phyloP scores from a whole-genome alignment of 2,113 vertebrate species.

The Trogon melanurus region DNA sequence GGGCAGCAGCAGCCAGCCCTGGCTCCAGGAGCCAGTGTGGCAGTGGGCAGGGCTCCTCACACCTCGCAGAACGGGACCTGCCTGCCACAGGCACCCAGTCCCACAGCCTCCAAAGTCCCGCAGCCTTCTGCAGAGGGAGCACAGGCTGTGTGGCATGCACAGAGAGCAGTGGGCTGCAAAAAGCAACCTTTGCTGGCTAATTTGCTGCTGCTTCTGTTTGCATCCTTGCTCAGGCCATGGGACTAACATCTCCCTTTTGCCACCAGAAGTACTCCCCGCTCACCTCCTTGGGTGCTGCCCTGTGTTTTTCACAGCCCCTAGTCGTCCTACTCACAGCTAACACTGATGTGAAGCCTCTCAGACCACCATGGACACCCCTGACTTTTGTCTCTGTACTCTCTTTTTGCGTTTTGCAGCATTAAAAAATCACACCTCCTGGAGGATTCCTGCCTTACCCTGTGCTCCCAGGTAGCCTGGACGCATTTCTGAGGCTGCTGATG shows the following conservation, averaged over 20 bases:
- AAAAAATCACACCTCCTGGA: neutral
- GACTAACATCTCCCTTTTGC: neutral
- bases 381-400: neutral
- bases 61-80: neutral
- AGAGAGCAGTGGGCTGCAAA: neutral
- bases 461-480: neutral
- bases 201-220: neutral
- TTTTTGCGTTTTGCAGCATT: neutral
- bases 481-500: neutral
- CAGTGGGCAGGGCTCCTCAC: neutral
- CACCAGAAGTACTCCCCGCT: neutral
- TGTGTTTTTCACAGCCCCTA: neutral
- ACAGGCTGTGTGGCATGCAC: fast-evolving
- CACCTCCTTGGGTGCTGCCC: neutral
- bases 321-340: neutral
- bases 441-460: neutral
- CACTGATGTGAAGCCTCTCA: neutral
- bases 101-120: neutral
- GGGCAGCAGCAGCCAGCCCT: neutral
- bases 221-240: neutral
- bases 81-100: neutral
- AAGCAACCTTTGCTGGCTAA: neutral
- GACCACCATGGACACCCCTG: fast-evolving
- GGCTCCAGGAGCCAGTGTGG: neutral
- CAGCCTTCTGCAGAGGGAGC: neutral